These are phyloP conservation scores for Cyrtorhinus lividipennis DNA, from an alignment of 1,140 invertebrate genomes.

Conservation along the genomic window DNA sequence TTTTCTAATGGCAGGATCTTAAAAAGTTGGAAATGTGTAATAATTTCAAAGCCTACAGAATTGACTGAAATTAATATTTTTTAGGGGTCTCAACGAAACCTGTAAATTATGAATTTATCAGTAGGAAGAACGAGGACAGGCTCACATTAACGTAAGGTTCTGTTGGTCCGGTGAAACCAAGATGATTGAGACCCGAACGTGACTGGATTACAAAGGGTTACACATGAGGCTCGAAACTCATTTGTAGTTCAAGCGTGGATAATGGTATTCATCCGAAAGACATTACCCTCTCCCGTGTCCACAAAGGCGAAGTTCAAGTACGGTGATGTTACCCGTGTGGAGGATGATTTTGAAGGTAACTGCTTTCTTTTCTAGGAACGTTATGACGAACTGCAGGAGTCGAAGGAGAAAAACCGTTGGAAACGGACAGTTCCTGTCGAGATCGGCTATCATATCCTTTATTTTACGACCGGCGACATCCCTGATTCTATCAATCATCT, in stretches of 20 bases:
- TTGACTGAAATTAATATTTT: background rate
- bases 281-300: background rate
- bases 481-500: too few species aligned
- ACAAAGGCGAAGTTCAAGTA: slow-evolving; percentile 4
- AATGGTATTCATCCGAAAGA: slow-evolving; percentile 8
- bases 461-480: too few species aligned
- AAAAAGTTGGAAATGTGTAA: background rate
- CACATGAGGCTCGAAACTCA: background rate
- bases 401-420: too few species aligned
- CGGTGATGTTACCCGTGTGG: too few species aligned
- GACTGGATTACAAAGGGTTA: slow-evolving; percentile 4
- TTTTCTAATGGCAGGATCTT: background rate
- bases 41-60: background rate
- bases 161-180: background rate
- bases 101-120: background rate
- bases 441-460: too few species aligned
- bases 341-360: too few species aligned
- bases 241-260: slow-evolving; percentile 8
- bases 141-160: background rate
- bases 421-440: too few species aligned
- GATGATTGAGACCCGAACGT: slow-evolving; percentile 5
- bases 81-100: background rate
- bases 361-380: too few species aligned
- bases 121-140: background rate
- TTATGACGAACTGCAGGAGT: too few species aligned